Conservation (phyloP, 2,797 vertebrate species). For the Apogon talboti region DNA sequence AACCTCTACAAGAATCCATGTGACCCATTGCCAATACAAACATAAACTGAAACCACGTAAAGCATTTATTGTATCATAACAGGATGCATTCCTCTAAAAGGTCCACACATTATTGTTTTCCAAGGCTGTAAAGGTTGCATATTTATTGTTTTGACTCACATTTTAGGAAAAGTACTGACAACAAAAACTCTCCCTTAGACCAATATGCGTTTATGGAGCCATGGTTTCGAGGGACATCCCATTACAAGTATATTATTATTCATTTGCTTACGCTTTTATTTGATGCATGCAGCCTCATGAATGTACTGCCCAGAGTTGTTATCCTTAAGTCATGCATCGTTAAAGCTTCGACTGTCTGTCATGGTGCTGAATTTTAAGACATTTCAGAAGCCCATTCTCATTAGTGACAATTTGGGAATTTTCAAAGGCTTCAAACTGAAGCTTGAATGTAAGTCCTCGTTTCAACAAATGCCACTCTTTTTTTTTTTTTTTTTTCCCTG, state of each 20-base stretch:
- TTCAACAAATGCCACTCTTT: not conserved
- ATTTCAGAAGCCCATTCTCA: slow-evolving; percentile 26
- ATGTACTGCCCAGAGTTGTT: slow-evolving; percentile 62
- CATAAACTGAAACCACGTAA: too few species aligned
- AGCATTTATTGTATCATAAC: too few species aligned
- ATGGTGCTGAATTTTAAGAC: slow-evolving; percentile 22
- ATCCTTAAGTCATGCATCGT: slow-evolving; percentile 59
- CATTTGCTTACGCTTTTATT: slow-evolving; percentile 55
- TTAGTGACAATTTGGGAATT: slow-evolving; percentile 7
- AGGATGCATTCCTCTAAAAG: too few species aligned
- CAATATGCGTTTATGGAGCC: not conserved
- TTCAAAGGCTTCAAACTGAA: not conserved
- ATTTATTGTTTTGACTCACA: too few species aligned
- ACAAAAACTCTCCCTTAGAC: too few species aligned
- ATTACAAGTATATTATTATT: slow-evolving; percentile 45
- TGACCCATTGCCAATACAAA: too few species aligned
- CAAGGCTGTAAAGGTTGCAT: too few species aligned
- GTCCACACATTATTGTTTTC: too few species aligned
- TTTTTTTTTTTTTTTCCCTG: slow-evolving; percentile 2
- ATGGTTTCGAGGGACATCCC: slow-evolving; percentile 28
- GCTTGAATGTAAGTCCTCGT: not conserved
- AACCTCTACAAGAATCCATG: too few species aligned
- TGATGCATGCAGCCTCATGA: slow-evolving; percentile 24
- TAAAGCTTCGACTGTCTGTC: slow-evolving; percentile 53
- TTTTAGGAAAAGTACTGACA: too few species aligned